A percentile compares a stretch with the other conserved stretches of the same genome.
Evolutionary conservation across 2,888 invertebrate genomes (phyloP).

Genomic region (Philereme vetulata): DNA sequence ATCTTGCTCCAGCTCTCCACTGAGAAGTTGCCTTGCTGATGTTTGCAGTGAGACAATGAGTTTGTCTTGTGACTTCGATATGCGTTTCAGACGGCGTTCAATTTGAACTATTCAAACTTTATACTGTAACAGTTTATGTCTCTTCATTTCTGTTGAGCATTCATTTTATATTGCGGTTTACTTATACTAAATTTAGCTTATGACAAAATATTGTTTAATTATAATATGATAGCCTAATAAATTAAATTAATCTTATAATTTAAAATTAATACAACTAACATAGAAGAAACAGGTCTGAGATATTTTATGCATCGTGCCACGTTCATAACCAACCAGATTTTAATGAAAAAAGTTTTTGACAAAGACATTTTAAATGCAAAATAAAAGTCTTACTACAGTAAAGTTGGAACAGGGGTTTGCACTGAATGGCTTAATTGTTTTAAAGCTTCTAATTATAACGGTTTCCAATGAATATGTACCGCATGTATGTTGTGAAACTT

Average conservation of each 20-base stretch:
- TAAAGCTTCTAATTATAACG: constrained; percentile 31
- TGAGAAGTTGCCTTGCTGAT: constrained; percentile 63
- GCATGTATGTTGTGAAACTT: constrained; percentile 5
- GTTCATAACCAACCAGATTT: constrained; percentile 59
- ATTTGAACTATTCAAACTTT: constrained; percentile 24
- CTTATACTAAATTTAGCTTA: not conserved
- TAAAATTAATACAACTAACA: constrained; percentile 6
- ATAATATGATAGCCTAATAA: too few relatives aligned
- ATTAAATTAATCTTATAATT: not conserved
- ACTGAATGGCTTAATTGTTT: constrained; percentile 47
- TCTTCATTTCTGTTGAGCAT: not conserved
- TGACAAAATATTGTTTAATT: too few relatives aligned
- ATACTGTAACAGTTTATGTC: constrained; percentile 10
- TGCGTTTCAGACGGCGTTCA: constrained; percentile 51
- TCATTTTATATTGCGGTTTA: not conserved
- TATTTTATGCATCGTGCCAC: constrained; percentile 61
- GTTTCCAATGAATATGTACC: constrained; percentile 20
- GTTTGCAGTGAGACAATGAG: constrained; percentile 65
- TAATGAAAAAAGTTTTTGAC: constrained; percentile 66
- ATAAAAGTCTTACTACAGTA: constrained; percentile 43
- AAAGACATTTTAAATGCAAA: constrained; percentile 67
- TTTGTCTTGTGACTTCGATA: constrained; percentile 68
- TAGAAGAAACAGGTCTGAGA: constrained; percentile 43
- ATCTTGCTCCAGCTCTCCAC: constrained; percentile 59
- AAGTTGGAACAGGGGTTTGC: constrained; percentile 37